Conservation (phyloP, 2,888 invertebrate genomes). For the Cheilosia variabilis region DNA sequence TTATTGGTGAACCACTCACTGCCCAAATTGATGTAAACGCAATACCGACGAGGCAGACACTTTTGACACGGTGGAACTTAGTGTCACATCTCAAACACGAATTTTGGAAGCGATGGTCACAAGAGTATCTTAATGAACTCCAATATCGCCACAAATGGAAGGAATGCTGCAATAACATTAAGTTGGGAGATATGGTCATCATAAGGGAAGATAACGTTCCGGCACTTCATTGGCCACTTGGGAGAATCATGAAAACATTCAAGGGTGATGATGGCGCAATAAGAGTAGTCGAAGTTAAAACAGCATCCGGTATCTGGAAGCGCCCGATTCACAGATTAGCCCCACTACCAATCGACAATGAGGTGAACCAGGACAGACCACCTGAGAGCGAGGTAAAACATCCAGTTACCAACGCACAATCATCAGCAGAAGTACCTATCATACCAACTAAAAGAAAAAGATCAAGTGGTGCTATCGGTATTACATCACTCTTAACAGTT, state of each 20-base stretch:
- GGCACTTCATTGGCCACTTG: conserved; percentile 1
- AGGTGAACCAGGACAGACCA: not conserved
- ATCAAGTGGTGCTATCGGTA: too few relatives aligned
- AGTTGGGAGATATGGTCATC: conserved; percentile 24
- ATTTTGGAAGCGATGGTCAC: conserved; percentile 44
- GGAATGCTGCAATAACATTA: conserved; percentile 20
- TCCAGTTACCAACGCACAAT: not conserved
- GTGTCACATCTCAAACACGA: conserved; percentile 13
- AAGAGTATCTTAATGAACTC: conserved; percentile 34
- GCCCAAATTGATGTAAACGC: conserved; percentile 19
- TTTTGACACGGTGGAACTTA: conserved; percentile 10
- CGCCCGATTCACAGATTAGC: conserved; percentile 32
- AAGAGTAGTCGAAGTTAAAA: conserved; percentile 40
- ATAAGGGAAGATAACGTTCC: conserved; percentile 38
- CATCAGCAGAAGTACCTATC: not conserved
- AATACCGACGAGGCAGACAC: not conserved
- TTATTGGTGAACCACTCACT: too few relatives aligned
- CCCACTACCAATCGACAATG: conserved; percentile 27
- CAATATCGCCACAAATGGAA: conserved; percentile 34
- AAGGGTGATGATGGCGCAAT: conserved; percentile 39
- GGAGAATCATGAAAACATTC: conserved; percentile 27
- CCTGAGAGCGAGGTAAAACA: not conserved
- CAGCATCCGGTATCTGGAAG: conserved; percentile 19
- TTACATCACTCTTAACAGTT: too few relatives aligned
- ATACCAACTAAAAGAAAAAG: conserved; percentile 20